phyloP scores from a whole-genome alignment of 2,113 vertebrate genomes.

The Corythaeola cristata region DNA sequence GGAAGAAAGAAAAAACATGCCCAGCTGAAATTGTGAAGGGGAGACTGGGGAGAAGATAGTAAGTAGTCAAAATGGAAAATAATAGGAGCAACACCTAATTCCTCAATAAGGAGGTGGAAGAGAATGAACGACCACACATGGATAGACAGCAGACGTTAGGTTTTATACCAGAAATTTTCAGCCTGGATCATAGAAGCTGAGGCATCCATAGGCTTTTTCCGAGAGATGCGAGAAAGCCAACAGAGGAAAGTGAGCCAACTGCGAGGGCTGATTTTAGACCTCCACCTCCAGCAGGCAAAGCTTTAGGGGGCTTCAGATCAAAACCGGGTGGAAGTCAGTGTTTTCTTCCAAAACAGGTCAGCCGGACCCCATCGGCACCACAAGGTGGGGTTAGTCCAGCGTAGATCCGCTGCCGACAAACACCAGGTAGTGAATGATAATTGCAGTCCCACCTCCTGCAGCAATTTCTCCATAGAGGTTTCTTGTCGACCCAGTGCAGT shows the following conservation, averaged over 20 bases:
- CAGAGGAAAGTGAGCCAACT: background rate
- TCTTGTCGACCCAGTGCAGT: constrained; percentile 4
- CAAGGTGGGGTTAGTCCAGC: constrained; percentile 68
- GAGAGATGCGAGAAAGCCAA: background rate
- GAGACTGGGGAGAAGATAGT: background rate
- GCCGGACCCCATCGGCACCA: constrained; percentile 15
- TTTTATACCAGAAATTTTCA: background rate
- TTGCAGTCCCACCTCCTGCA: background rate
- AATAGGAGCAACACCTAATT: background rate
- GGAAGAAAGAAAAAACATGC: fast-evolving
- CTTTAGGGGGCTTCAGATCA: background rate
- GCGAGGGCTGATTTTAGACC: constrained; percentile 1
- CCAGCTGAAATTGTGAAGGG: background rate
- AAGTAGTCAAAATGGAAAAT: background rate
- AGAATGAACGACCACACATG: background rate
- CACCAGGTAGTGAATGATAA: background rate
- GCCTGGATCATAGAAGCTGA: background rate
- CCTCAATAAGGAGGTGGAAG: background rate
- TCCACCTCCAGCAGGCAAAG: constrained; percentile 19
- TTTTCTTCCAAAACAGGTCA: background rate
- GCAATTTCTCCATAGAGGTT: background rate
- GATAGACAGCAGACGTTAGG: no score
- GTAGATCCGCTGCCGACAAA: background rate
- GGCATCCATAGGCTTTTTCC: background rate
- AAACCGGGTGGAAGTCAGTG: background rate